Conservation (phyloP, 2,113 vertebrate genomes). For the Proteles cristata region DNA sequence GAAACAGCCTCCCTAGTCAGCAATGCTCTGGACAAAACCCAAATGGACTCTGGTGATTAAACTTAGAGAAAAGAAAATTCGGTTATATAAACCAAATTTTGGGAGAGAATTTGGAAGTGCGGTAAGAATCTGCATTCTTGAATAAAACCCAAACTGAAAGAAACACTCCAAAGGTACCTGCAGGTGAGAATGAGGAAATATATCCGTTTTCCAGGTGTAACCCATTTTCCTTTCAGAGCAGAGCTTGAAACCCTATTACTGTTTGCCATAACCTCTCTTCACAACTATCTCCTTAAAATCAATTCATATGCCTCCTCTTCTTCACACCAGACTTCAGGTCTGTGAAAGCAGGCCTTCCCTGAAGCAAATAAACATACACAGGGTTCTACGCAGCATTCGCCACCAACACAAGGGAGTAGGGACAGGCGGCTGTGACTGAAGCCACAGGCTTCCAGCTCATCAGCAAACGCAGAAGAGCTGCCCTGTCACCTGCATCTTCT, state of each 20-base stretch:
- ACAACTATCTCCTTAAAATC: not conserved
- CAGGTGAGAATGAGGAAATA: not conserved
- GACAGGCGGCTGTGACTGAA: not conserved
- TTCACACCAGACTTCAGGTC: not conserved
- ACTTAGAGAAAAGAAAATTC: not conserved
- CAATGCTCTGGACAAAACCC: not conserved
- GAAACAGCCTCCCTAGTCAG: constrained; percentile 14
- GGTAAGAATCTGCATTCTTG: not conserved
- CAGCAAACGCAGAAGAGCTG: not conserved
- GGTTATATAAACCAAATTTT: not conserved
- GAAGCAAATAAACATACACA: not conserved
- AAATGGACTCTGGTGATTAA: not conserved
- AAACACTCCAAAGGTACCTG: constrained; percentile 30
- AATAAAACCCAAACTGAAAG: constrained; percentile 9
- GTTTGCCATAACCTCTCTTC: not conserved
- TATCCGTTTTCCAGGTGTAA: not conserved
- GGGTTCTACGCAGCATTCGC: not conserved
- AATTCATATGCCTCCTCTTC: constrained; percentile 14
- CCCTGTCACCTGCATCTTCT: not conserved
- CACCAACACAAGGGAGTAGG: too few species aligned
- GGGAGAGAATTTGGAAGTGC: constrained; percentile 16
- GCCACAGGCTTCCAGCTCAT: not conserved
- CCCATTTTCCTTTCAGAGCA: constrained; percentile 11
- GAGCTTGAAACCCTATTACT: not conserved
- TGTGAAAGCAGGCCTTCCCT: not conserved